phyloP scores from a whole-genome alignment of 2,113 vertebrate genomes.

The Naja naja region DNA sequence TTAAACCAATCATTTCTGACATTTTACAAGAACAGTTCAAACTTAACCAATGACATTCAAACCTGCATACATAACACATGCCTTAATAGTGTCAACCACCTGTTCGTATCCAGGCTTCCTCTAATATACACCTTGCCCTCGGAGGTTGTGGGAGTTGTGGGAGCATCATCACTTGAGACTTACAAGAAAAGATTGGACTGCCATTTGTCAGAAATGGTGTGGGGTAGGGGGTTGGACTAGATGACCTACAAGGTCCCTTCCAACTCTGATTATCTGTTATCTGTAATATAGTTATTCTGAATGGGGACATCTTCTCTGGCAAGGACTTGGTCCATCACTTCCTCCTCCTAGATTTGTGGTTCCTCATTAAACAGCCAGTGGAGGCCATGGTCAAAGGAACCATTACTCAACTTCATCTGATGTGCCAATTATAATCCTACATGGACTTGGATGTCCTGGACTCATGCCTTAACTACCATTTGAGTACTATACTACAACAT shows the following conservation, averaged over 20 bases:
- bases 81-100: neutral
- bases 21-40: no score
- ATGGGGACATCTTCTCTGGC: neutral
- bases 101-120: neutral
- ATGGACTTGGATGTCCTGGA: neutral
- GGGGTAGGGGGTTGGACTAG: no score
- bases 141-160: no score
- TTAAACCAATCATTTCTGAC: no score
- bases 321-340: neutral
- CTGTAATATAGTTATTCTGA: neutral
- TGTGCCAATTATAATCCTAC: neutral
- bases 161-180: no score
- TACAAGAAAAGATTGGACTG: no score
- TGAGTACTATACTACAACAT: neutral
- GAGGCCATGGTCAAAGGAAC: neutral
- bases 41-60: no score
- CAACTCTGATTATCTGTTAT: no score
- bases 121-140: neutral
- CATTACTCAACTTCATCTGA: neutral
- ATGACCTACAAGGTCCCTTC: no score
- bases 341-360: neutral
- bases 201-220: no score
- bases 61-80: no score
- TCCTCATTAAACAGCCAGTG: neutral
- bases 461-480: neutral